Conservation (phyloP, 37 sponge, comb jelly and placozoan species). For the Eunapius fragilis region DNA sequence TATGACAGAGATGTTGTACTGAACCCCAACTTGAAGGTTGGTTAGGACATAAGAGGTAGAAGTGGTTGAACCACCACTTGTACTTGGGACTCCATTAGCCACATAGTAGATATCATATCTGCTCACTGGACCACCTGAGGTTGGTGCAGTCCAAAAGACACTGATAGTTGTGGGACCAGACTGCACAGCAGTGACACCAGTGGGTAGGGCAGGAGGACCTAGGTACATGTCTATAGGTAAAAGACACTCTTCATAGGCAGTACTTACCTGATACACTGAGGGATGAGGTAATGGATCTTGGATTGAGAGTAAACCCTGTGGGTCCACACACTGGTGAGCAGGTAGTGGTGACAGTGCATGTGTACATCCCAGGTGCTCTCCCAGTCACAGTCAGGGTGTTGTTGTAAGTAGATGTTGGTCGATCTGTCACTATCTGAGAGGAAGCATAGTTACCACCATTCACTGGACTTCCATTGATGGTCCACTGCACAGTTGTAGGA, state of each 20-base stretch:
- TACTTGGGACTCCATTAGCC: not conserved
- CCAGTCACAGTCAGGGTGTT: constrained; percentile 13
- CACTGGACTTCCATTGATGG: not conserved
- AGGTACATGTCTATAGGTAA: not conserved
- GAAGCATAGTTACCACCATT: not conserved
- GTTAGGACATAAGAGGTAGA: not conserved
- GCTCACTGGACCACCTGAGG: not conserved
- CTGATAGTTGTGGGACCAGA: not conserved
- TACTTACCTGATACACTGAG: not conserved
- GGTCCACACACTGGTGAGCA: not conserved
- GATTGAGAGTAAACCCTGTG: not conserved
- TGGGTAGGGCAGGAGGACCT: not conserved
- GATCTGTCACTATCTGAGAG: not conserved
- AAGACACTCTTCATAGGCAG: not conserved
- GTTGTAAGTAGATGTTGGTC: not conserved
- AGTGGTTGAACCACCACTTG: not conserved
- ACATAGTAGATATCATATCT: not conserved
- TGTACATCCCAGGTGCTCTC: constrained; percentile 16
- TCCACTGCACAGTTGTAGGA: constrained; percentile 15
- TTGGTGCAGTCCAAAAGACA: not conserved
- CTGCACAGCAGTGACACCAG: not conserved
- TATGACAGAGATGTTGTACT: not conserved
- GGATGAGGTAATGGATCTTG: not conserved
- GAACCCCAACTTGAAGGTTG: not conserved
- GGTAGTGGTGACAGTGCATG: constrained; percentile 23